These are phyloP conservation scores for Helogale parvula DNA, from an alignment of 2,113 vertebrate genomes.

Conservation along the genomic window DNA sequence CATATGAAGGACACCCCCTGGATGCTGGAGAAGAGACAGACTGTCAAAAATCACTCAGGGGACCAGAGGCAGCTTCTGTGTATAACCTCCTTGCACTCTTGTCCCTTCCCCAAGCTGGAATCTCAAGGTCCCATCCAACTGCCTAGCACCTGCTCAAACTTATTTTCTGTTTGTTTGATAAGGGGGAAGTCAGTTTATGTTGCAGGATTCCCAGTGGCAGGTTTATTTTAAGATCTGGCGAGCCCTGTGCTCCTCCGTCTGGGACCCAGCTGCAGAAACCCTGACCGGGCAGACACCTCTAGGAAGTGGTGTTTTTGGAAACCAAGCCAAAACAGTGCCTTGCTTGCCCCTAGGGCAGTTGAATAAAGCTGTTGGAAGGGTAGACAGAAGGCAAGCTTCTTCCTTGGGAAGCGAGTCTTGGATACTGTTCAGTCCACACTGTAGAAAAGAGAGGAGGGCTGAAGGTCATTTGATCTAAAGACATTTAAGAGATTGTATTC, in stretches of 20 bases:
- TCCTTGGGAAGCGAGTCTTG: not conserved
- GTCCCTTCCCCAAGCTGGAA: not conserved
- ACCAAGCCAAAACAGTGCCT: constrained; percentile 16
- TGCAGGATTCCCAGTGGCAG: not conserved
- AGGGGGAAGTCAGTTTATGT: constrained; percentile 55
- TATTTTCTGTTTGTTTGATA: constrained; percentile 68
- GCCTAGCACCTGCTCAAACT: constrained; percentile 65
- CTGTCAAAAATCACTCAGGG: constrained; percentile 72
- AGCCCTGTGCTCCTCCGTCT: not conserved
- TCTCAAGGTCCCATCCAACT: constrained; percentile 57
- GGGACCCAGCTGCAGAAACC: not conserved
- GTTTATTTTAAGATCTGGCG: constrained; percentile 67
- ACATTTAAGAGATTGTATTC: not conserved
- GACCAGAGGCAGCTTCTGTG: constrained; percentile 68
- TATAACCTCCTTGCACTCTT: not conserved
- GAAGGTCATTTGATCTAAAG: constrained; percentile 14
- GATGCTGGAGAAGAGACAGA: constrained; percentile 31
- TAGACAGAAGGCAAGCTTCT: not conserved
- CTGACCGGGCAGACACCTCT: not conserved
- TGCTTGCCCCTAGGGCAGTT: not conserved
- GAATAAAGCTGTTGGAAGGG: constrained; percentile 10
- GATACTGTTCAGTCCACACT: not conserved
- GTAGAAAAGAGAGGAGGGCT: not conserved
- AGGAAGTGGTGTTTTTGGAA: constrained; percentile 51
- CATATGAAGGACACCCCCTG: constrained; percentile 74